These are phyloP conservation scores for Porites lobata DNA, from an alignment of 92 coral and sea anemone species.

Conservation along the genomic window DNA sequence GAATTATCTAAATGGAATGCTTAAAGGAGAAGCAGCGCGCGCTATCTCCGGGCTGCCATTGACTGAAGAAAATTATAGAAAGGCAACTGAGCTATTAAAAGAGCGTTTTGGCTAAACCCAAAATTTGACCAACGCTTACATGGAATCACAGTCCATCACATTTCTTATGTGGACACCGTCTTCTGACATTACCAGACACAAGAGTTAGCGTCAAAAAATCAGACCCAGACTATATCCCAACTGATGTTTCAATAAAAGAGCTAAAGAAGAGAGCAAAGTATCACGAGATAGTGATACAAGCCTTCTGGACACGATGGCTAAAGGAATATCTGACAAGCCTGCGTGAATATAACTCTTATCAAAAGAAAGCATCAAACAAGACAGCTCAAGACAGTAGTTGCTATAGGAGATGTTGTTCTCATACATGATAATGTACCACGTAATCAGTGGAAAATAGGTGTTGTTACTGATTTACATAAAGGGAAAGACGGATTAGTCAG, in stretches of 20 bases:
- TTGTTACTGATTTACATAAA: constrained; percentile 18
- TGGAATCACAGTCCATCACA: constrained; percentile 50
- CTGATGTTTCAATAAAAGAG: constrained; percentile 28
- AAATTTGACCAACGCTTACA: constrained; percentile 70
- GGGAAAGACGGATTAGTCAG: constrained; percentile 57
- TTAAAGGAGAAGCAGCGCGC: constrained; percentile 74
- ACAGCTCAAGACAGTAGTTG: constrained; percentile 5
- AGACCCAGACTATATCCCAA: background rate
- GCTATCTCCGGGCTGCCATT: constrained; percentile 65
- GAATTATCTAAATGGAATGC: constrained; percentile 36
- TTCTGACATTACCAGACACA: too few species aligned
- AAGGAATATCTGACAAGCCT: constrained; percentile 49
- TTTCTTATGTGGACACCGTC: too few species aligned
- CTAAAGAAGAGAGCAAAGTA: constrained; percentile 46
- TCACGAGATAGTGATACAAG: constrained; percentile 32
- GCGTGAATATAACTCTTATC: constrained; percentile 37
- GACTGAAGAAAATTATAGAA: constrained; percentile 65
- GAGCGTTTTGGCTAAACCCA: constrained; percentile 76
- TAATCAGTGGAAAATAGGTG: constrained; percentile 44
- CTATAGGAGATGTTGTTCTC: constrained; percentile 48
- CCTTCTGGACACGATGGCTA: constrained; percentile 52
- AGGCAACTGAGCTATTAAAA: constrained; percentile 73
- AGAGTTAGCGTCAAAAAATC: too few species aligned
- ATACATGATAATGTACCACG: constrained; percentile 45
- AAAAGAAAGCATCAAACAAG: background rate